Evolutionary conservation across 2,888 invertebrate species (phyloP).

Genomic region (Xestia ashworthii): DNA sequence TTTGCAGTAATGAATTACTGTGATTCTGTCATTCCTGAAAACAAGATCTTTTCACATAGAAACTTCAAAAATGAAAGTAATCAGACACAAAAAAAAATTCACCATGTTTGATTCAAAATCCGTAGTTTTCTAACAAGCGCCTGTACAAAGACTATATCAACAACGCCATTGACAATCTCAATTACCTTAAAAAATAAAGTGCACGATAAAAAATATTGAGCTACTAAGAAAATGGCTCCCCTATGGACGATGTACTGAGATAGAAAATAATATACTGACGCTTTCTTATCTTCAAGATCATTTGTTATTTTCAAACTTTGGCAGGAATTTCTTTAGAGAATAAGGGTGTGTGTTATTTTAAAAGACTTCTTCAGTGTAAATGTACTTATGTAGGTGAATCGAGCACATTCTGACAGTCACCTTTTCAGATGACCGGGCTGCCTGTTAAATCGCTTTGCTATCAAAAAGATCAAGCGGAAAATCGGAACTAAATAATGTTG

Average conservation of each 20-base stretch:
- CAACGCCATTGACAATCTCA: slow-evolving; percentile 23
- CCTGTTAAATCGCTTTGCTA: neutral
- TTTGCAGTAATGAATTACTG: too few species aligned
- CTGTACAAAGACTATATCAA: slow-evolving; percentile 32
- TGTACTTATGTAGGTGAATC: neutral
- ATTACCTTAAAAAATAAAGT: slow-evolving; percentile 46
- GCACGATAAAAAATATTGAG: slow-evolving; percentile 44
- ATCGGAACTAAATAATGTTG: neutral
- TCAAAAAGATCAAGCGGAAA: neutral
- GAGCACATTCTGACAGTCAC: neutral
- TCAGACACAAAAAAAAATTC: neutral
- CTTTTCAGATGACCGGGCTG: neutral
- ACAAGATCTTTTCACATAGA: neutral
- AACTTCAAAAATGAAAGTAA: neutral
- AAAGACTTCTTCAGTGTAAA: neutral
- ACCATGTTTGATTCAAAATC: neutral
- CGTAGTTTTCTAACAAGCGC: neutral
- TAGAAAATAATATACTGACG: slow-evolving; percentile 45
- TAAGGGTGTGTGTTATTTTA: neutral
- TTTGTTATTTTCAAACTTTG: slow-evolving; percentile 46
- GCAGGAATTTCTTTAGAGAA: neutral
- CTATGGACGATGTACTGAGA: slow-evolving; percentile 44
- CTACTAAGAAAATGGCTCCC: slow-evolving; percentile 43
- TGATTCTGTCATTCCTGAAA: neutral
- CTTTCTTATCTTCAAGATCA: slow-evolving; percentile 48